These are phyloP conservation scores for Euglossa dilemma DNA, from an alignment of 1,140 invertebrate genomes.

Conservation along the genomic window DNA sequence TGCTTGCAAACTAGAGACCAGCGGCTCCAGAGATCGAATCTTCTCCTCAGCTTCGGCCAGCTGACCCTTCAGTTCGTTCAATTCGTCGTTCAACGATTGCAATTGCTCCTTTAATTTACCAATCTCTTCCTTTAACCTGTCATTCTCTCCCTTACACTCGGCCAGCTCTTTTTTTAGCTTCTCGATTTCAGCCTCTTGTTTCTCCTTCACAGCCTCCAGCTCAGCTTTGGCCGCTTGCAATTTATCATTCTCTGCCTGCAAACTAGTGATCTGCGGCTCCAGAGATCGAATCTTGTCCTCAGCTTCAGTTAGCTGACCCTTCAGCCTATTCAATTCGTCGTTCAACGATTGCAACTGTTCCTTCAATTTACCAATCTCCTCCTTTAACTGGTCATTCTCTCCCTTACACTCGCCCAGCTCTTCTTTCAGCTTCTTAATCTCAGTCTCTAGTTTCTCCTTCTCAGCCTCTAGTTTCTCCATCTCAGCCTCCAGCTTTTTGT, in stretches of 20 bases:
- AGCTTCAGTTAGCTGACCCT: slow-evolving; percentile 40
- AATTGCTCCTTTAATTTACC: slow-evolving; percentile 45
- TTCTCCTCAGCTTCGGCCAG: slow-evolving; percentile 41
- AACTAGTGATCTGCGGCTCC: slow-evolving; percentile 40
- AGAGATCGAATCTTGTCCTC: slow-evolving; percentile 46
- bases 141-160: slow-evolving; percentile 41
- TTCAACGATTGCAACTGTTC: slow-evolving; percentile 57
- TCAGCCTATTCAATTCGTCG: slow-evolving; percentile 51
- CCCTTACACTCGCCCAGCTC: slow-evolving; percentile 4
- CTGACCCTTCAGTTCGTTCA: slow-evolving; percentile 47
- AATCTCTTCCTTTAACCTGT: slow-evolving; percentile 6
- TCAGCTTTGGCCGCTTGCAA: slow-evolving; percentile 7
- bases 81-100: slow-evolving; percentile 50
- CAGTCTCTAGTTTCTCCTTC: too few species aligned
- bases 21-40: slow-evolving; percentile 49
- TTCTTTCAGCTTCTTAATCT: slow-evolving; percentile 45
- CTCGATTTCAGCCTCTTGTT: too few species aligned
- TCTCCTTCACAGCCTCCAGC: slow-evolving; percentile 25
- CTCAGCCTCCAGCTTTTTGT: too few species aligned
- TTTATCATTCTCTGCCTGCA: slow-evolving; percentile 48
- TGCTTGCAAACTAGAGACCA: slow-evolving; percentile 31
- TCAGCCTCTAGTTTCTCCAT: slow-evolving; percentile 33
- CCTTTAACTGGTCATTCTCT: slow-evolving; percentile 38
- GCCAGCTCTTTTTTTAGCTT: slow-evolving; percentile 15
- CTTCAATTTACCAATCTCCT: slow-evolving; percentile 10